Percentiles rank a stretch among this genome's conserved stretches.
Evolutionary conservation across 1,140 invertebrate genomes (phyloP).

Genomic region (Mactra quadrangularis): DNA sequence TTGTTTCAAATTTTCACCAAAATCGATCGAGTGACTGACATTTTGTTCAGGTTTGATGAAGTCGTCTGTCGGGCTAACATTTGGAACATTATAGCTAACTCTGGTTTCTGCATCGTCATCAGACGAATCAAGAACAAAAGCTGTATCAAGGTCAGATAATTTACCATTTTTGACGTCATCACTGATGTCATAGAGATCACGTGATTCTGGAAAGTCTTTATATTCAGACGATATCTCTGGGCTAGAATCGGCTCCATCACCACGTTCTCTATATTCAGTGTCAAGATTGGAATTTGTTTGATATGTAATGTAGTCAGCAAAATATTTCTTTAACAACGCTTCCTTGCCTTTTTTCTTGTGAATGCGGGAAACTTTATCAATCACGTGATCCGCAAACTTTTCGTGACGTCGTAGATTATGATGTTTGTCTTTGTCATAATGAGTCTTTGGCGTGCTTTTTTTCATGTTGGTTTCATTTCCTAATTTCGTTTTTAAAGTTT

Average conservation of each 20-base stretch:
- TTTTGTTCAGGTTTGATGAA: neutral
- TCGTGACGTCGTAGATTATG: conserved; percentile 29
- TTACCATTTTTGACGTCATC: conserved; percentile 47
- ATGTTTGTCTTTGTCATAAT: conserved; percentile 1
- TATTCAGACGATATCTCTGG: neutral
- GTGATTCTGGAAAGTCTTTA: neutral
- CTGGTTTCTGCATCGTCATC: neutral
- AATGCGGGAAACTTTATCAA: conserved; percentile 33
- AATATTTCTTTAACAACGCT: conserved; percentile 49
- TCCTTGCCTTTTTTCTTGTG: conserved; percentile 54
- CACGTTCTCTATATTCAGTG: conserved; percentile 30
- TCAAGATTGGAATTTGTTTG: neutral
- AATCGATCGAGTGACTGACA: neutral
- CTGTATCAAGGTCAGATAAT: conserved; percentile 25
- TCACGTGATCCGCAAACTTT: conserved; percentile 22
- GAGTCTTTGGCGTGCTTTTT: conserved; percentile 2
- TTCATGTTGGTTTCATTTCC: neutral
- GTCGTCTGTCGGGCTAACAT: too few species aligned
- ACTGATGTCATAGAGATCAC: neutral
- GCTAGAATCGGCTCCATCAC: conserved; percentile 45
- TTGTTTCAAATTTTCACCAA: neutral
- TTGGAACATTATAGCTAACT: neutral
- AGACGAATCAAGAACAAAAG: conserved; percentile 6
- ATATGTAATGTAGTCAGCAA: conserved; percentile 54
- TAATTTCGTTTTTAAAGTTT: conserved; percentile 41